Evolutionary conservation across 2,113 vertebrate genomes (phyloP), one percentile per base, ranked within the genome.

Genomic region (Oreotrochilus melanogaster): DNA sequence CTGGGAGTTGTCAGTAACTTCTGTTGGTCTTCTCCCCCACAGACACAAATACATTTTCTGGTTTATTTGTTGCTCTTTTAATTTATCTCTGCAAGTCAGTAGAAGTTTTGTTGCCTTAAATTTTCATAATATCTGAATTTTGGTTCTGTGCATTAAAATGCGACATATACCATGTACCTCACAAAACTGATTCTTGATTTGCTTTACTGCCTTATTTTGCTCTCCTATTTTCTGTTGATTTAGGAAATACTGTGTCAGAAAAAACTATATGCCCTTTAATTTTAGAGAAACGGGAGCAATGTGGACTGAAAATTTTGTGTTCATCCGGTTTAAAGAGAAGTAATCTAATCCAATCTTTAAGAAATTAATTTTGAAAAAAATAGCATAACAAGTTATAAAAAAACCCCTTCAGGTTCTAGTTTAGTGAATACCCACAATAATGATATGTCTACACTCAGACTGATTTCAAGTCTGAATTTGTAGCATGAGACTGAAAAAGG

Each of bases 341-440:
- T 84, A 88, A 95, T 45, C 39, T 89, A 60, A 58, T 83, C 35
- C 51, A 71, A 6, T 95, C 53, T 89, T 92, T 48, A 81, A 67
- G 66, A 79, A 35, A 74, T 51, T 89, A 13, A 18, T 25, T 89
- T 18, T 25, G 72, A 66, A 86, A 69, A 93, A 89, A 89, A 21
- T 50, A 76, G 53, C 82, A 27, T 47, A 66, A 4, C 39, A 74
- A 35, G 14, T 69, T 96, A 22, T 35, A 37, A 78, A 71, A 92
- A 72, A 37, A 91, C 22, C 35, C 39, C 39, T 39, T 35, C 47
- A 50, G 69, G 10, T 64, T 89, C 6, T 30, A 54, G 5, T 61
- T 79, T 33, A 45, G 19, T 75, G 56, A 75, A 60, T 92, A 70
- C 53, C 22, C 17, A 61, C 61, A 66, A 39, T 57, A 79, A 61